Percentiles rank a stretch among this genome's conserved stretches.
Evolutionary conservation across 2,888 invertebrate species (phyloP).

Genomic region (Axea sp.): DNA sequence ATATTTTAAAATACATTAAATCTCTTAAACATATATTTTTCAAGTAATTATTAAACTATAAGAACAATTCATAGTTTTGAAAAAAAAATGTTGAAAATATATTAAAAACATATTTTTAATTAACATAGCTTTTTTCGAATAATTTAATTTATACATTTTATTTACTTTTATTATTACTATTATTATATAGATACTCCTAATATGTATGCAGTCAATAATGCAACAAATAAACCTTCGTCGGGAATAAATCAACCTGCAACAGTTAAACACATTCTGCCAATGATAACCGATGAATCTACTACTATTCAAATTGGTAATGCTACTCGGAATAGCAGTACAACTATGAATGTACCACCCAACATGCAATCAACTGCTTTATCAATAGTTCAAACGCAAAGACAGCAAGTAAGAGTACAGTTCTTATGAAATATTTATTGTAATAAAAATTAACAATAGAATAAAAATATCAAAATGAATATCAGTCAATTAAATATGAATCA

Average conservation of each 20-base stretch:
- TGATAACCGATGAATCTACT: conserved; percentile 80
- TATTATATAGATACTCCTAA: conserved; percentile 78
- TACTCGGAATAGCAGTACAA: conserved; percentile 79
- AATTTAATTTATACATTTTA: too few species aligned
- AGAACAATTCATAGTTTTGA: not conserved
- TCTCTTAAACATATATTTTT: too few species aligned
- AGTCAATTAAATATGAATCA: not conserved
- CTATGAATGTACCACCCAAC: conserved; percentile 77
- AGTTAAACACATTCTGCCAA: conserved; percentile 80
- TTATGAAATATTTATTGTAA: not conserved
- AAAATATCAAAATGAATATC: too few species aligned
- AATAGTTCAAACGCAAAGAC: conserved; percentile 68
- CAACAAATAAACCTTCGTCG: conserved; percentile 78
- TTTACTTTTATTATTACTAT: too few species aligned
- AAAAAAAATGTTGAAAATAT: too few species aligned
- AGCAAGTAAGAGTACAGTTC: conserved; percentile 68
- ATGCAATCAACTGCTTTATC: conserved; percentile 72
- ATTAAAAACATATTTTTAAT: not conserved
- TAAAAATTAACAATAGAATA: too few species aligned
- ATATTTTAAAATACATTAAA: too few species aligned
- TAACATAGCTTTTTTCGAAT: too few species aligned
- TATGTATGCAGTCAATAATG: conserved; percentile 81
- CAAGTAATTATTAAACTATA: too few species aligned
- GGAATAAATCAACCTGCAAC: conserved; percentile 71
- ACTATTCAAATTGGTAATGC: conserved; percentile 77